Base-by-base conservation (phyloP, 2,888 invertebrate species). In the Cataglyphis altisquamis region DNA sequence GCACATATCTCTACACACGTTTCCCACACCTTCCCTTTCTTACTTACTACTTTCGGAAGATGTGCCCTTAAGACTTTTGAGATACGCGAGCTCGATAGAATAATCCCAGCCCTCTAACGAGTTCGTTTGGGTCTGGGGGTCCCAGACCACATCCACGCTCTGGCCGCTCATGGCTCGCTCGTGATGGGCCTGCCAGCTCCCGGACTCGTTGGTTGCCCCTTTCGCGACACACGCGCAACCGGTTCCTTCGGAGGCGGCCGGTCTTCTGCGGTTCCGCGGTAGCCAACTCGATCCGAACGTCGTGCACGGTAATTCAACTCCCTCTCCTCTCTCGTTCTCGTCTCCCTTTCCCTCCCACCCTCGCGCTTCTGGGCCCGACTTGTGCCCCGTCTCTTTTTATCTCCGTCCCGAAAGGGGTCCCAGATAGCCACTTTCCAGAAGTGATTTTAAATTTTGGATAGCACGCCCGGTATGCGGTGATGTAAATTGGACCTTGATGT, bases 51-150 rank as follows among this genome's bases (percentile, higher is more conserved):
- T 75, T 18, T 75, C 74, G 18, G 74, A 66, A 15, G 74, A 52
- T 21, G 74, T 64, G 32, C 64, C 74, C 66, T 75, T 75, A 21
- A 75, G 74, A 92, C 97, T 97, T 94, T 97, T 96, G 91, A 97
- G 95, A 94, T 97, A 97, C 94, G 97, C 97, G 95, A 98, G 95
- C 94, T 98, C 98, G 91, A 98, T 97, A 68, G 97, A 97, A 94
- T 98, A 98, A 96, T 98, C 98, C 98, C 98, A 98, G 92, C 97
- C 96, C 94, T 98, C 98, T 94, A 98, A 95, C 74, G 97, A 97
- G 93, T 96, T 97, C 90, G 97, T 95, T 85, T 96, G 94, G 66
- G 95, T 92, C 83, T 94, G 91, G 29, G 94, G 92, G 48, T 95
- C 95, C 94, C 94, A 94, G 90, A 93, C 95, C 91, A 91, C 94